A percentile compares a stretch with the other conserved stretches of the same genome.
Conservation (phyloP, 2,113 vertebrate genomes). For the Barnardius zonarius region DNA sequence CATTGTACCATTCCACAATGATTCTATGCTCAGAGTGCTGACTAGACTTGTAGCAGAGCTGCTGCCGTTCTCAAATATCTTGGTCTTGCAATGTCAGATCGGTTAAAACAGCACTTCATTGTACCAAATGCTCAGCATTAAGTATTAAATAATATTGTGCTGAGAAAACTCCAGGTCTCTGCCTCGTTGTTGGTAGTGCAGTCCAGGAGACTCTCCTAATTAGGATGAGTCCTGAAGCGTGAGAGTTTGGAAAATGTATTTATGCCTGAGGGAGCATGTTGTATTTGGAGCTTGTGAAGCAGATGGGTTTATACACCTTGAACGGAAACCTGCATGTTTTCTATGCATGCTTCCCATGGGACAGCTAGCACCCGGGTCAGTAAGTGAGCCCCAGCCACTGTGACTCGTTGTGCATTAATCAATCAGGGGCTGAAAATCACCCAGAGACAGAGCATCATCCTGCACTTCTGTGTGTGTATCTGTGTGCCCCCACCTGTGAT, state of each 20-base stretch:
- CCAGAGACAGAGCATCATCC: not conserved
- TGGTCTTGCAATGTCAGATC: not conserved
- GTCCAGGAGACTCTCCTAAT: not conserved
- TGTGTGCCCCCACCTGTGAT: not conserved
- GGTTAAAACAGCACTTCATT: not conserved
- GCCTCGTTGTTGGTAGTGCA: not conserved
- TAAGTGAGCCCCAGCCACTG: rapidly evolving
- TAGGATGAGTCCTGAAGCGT: not conserved
- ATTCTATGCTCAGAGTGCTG: not conserved
- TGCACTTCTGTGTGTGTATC: rapidly evolving
- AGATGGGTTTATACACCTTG: not conserved
- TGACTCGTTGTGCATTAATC: not conserved
- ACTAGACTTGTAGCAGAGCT: not conserved
- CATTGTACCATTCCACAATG: not conserved
- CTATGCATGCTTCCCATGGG: rapidly evolving
- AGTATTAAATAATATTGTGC: slow-evolving; percentile 8
- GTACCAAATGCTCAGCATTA: not conserved
- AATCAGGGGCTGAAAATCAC: rapidly evolving
- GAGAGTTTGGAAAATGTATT: not conserved
- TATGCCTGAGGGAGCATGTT: not conserved
- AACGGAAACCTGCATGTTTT: not conserved
- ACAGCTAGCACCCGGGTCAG: rapidly evolving
- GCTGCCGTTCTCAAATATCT: slow-evolving; percentile 7
- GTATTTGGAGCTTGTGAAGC: not conserved
- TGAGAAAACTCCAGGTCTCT: not conserved